A percentile compares a stretch with the other conserved stretches of the same genome.
phyloP scores from a whole-genome alignment of 2,113 vertebrate species.

The Cryptotis parvus region DNA sequence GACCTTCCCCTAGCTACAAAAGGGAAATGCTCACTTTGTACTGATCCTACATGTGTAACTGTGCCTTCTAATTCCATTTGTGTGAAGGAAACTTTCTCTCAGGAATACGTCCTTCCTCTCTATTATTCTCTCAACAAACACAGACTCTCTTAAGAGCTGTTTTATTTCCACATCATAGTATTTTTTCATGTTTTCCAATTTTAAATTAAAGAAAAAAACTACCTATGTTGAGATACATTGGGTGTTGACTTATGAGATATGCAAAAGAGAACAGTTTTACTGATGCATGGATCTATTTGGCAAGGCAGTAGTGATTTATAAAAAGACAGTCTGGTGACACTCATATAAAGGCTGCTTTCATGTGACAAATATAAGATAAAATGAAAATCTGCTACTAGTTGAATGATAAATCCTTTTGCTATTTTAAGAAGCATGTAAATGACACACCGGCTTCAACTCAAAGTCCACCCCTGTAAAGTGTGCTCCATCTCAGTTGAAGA shows the following conservation, averaged over 20 bases:
- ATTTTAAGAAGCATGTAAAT: slow-evolving; percentile 62
- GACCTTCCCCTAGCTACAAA: slow-evolving; percentile 40
- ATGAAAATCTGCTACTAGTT: slow-evolving; percentile 54
- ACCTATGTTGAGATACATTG: slow-evolving; percentile 74
- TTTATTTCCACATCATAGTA: slow-evolving; percentile 63
- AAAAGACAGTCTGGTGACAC: slow-evolving; percentile 77
- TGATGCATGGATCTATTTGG: slow-evolving; percentile 72
- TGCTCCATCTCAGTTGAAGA: not conserved
- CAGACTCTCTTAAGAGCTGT: slow-evolving; percentile 77
- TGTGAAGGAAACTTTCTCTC: slow-evolving; percentile 58
- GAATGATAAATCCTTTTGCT: slow-evolving; percentile 64
- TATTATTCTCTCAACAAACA: slow-evolving; percentile 54
- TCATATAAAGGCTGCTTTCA: slow-evolving; percentile 75
- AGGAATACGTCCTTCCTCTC: not conserved
- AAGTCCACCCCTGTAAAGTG: not conserved
- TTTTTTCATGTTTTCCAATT: slow-evolving; percentile 79
- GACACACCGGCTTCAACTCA: slow-evolving; percentile 31
- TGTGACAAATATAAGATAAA: slow-evolving; percentile 64
- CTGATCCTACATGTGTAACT: slow-evolving; percentile 61
- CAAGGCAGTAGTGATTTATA: slow-evolving; percentile 76
- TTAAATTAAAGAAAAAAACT: slow-evolving; percentile 84
- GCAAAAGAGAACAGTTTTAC: slow-evolving; percentile 74
- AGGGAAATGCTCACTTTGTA: slow-evolving; percentile 49
- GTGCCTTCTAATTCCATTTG: slow-evolving; percentile 65
- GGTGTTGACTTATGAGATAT: slow-evolving; percentile 75